Evolutionary conservation across 2,797 vertebrate genomes (phyloP), one percentile per base, ranked within the genome.

Genomic region (Otus scops): DNA sequence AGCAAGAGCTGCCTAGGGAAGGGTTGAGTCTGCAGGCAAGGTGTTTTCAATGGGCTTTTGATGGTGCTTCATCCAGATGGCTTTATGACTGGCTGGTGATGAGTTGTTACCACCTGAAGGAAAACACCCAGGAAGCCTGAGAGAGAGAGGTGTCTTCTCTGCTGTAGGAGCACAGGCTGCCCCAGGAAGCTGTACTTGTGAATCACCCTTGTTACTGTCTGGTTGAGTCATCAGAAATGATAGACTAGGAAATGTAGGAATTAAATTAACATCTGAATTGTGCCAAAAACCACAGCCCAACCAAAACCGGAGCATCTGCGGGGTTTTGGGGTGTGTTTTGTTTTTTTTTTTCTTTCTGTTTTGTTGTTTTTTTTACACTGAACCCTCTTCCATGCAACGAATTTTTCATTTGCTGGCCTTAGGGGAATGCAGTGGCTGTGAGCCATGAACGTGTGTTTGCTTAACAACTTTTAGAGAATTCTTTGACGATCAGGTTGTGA

Each of bases 171-270:
- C 59, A n/a, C n/a, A 26, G 43, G 45, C 88, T 86, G 48, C 68
- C 32, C 26, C 7, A 69, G 79, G 71, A 75, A 69, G n/a, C 26
- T 76, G 34, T 61, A 36, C 47, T 36, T 57, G 70, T 83, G 91
- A 92, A 60, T 84, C 92, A 89, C 53, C 57, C 56, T 41, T 43
- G 50, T 74, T 92, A 50, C 59, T 13, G 39, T 89, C 84, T 70
- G 21, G 1, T 28, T 85, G 85, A 96, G 26, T 88, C 86, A 93
- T 70, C 81, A 87, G 43, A 94, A 92, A 94, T 48, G 22, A 92
- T 70, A 89, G 50, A 91, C 54, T 82, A 92, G 77, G 80, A 89
- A 91, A 71, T 27, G 69, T 28, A 84, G 70, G 60, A 81, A 93
- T 94, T 85, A 65, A 95, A 78, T 83, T 83, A 77, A 76, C 30